These are phyloP conservation scores for Corynorhinus townsendii DNA, from an alignment of 2,113 vertebrate genomes.

Conservation along the genomic window DNA sequence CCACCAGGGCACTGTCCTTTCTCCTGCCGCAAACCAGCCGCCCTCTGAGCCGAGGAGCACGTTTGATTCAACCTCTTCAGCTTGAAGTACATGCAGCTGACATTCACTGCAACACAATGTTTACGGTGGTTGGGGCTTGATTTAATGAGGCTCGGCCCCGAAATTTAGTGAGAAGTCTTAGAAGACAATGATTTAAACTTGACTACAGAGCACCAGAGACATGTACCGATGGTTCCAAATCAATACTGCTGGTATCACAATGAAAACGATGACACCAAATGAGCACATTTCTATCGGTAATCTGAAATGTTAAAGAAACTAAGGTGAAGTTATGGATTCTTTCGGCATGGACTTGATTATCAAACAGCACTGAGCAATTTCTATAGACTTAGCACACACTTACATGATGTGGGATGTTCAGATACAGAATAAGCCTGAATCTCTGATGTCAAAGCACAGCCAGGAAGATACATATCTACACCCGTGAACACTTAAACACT, in stretches of 20 bases:
- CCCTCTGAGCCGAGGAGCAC: not conserved
- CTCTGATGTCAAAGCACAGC: not conserved
- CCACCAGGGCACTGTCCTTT: not conserved
- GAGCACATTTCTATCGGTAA: not conserved
- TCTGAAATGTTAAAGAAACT: not conserved
- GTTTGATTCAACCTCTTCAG: slow-evolving; percentile 27
- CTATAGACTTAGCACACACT: not conserved
- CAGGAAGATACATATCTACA: not conserved
- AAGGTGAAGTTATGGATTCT: not conserved
- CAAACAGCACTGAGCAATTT: not conserved
- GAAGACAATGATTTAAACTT: slow-evolving; percentile 21
- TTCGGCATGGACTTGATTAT: not conserved
- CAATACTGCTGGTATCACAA: not conserved
- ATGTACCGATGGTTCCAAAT: not conserved
- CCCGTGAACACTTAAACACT: not conserved
- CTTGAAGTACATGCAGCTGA: slow-evolving; percentile 15
- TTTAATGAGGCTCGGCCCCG: slow-evolving; percentile 34
- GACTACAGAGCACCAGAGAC: not conserved
- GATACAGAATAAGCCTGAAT: not conserved
- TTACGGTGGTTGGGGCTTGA: not conserved
- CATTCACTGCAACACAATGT: slow-evolving; percentile 38
- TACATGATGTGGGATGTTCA: not conserved
- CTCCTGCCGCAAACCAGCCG: not conserved
- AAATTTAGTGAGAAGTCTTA: slow-evolving; percentile 44
- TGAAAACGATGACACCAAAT: not conserved